Percentiles rank a stretch among this genome's conserved stretches.
Conservation (phyloP, 1,140 invertebrate species). For the Calephelis nemesis region DNA sequence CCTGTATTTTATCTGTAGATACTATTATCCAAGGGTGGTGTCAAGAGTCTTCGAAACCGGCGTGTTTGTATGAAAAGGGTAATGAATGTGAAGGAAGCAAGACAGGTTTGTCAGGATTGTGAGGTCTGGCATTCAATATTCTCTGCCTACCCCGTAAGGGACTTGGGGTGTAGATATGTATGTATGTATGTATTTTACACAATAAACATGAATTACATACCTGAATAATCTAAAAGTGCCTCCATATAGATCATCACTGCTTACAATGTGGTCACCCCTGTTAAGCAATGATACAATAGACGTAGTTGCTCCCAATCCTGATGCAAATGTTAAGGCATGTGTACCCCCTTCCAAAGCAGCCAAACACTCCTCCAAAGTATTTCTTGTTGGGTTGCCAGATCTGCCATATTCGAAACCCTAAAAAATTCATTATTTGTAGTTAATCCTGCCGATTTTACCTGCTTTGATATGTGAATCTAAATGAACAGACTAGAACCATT, state of each 20-base stretch:
- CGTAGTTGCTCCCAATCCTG: constrained; percentile 93
- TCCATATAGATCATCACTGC: constrained; percentile 97
- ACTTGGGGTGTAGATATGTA: too few species aligned
- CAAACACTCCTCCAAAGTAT: constrained; percentile 92
- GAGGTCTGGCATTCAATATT: too few species aligned
- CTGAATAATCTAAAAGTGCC: constrained; percentile 88
- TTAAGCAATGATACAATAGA: constrained; percentile 87
- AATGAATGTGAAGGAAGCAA: too few species aligned
- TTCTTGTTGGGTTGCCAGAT: constrained; percentile 96
- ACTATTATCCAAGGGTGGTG: too few species aligned
- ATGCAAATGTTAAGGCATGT: constrained; percentile 92
- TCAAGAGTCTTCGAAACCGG: too few species aligned
- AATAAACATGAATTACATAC: constrained; percentile 36
- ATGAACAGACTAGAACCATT: too few species aligned
- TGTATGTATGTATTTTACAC: too few species aligned
- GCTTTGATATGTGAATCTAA: too few species aligned
- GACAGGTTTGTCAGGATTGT: too few species aligned
- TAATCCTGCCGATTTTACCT: not conserved
- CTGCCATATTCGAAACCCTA: constrained; percentile 96
- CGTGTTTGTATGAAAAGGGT: too few species aligned
- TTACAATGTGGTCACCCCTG: constrained; percentile 94
- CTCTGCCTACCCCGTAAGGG: too few species aligned
- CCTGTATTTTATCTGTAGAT: not conserved
- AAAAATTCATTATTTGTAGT: constrained; percentile 10
- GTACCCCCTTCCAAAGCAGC: constrained; percentile 95